A percentile compares a stretch with the other conserved stretches of the same genome.
Conservation (phyloP, 2,797 vertebrate species). For the Spinibarbus caldwelli region DNA sequence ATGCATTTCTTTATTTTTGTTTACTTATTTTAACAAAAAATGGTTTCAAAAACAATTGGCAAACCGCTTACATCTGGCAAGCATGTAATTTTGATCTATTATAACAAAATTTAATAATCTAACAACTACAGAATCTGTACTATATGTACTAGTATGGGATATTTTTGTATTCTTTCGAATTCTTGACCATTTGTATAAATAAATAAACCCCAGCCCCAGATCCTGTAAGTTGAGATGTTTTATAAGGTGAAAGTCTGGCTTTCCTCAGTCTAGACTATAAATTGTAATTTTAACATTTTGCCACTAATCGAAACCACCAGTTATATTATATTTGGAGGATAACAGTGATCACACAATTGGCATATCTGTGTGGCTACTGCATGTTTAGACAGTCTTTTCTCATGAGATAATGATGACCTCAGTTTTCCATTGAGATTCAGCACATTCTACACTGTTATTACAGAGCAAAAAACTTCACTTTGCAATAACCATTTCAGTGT, state of each 20-base stretch:
- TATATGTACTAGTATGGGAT: background rate
- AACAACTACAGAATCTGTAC: no score
- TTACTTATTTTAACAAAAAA: no score
- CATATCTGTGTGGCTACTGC: slow-evolving; percentile 6
- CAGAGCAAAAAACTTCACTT: background rate
- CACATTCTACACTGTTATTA: slow-evolving; percentile 28
- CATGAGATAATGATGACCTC: slow-evolving; percentile 16
- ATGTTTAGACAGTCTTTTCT: slow-evolving; percentile 29
- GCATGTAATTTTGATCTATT: background rate
- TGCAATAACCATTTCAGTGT: background rate
- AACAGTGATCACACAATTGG: background rate
- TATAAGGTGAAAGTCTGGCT: slow-evolving; percentile 28
- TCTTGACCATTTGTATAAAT: background rate
- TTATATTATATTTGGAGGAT: slow-evolving; percentile 1
- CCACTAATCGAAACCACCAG: slow-evolving; percentile 22
- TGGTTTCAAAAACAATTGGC: background rate
- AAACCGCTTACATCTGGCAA: background rate
- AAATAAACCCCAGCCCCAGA: background rate
- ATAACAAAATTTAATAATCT: background rate
- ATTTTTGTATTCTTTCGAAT: background rate
- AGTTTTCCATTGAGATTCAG: slow-evolving; percentile 8
- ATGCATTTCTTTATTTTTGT: no score
- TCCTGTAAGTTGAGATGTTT: slow-evolving; percentile 15
- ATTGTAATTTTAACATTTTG: background rate
- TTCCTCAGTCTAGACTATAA: slow-evolving; percentile 23